Evolutionary conservation across 2,113 vertebrate species (phyloP).

Genomic region (Seriola aureovittata): DNA sequence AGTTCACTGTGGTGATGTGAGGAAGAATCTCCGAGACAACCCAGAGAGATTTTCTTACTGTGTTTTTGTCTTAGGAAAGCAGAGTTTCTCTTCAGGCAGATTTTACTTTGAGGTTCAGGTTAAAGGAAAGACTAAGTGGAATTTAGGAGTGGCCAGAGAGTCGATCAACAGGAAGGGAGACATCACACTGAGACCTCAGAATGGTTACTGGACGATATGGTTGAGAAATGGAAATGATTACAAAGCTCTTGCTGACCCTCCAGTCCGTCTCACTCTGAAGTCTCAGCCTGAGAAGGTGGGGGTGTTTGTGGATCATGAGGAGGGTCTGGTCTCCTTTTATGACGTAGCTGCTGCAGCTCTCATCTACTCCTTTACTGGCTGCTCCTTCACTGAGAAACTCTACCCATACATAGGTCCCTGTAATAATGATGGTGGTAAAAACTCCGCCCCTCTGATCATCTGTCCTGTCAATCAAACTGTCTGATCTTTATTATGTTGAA

Average conservation of each 20-base stretch:
- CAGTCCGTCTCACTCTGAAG: neutral
- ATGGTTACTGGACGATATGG: constrained; percentile 4
- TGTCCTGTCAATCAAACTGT: no score
- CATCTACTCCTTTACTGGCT: no score
- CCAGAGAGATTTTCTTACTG: neutral
- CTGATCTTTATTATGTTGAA: no score
- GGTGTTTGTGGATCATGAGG: no score
- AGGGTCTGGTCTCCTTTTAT: no score
- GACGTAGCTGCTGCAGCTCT: no score
- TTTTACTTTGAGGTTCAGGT: neutral
- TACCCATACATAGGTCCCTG: no score
- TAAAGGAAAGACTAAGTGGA: neutral
- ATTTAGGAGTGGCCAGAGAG: constrained; percentile 19
- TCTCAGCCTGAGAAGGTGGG: no score
- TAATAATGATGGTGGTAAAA: no score
- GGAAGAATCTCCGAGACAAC: constrained; percentile 1
- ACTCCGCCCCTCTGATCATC: no score
- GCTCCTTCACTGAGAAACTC: no score
- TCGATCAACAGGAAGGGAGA: neutral
- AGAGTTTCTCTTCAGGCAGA: neutral
- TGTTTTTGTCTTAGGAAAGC: neutral
- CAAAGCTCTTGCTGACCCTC: fast-evolving
- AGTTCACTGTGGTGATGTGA: neutral
- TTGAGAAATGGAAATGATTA: constrained; percentile 6
- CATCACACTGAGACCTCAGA: fast-evolving